Percentiles rank a stretch among this genome's conserved stretches.
phyloP scores from a whole-genome alignment of 2,113 vertebrate genomes.

The Petaurus breviceps region DNA sequence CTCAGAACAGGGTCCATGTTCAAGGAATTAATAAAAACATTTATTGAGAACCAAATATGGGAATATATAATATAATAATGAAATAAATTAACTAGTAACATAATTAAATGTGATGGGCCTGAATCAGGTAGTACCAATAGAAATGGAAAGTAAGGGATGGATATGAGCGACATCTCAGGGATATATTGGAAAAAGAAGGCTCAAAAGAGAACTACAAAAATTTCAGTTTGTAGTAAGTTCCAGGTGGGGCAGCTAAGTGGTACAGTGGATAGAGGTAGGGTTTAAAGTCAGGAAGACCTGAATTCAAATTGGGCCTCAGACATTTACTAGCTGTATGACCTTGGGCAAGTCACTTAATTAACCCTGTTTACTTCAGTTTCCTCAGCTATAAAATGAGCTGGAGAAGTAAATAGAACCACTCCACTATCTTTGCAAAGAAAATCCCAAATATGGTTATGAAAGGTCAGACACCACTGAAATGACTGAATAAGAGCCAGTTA shows the following conservation, averaged over 20 bases:
- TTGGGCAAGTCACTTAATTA: too few species aligned
- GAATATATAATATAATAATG: not conserved
- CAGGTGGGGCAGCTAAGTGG: too few species aligned
- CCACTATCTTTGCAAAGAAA: too few species aligned
- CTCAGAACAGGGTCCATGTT: not conserved
- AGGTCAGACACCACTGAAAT: not conserved
- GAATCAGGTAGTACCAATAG: not conserved
- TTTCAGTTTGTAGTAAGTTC: not conserved
- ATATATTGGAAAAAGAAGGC: not conserved
- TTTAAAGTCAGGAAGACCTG: not conserved
- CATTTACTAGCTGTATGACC: not conserved
- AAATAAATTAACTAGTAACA: not conserved
- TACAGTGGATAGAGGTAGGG: not conserved
- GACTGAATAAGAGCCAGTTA: not conserved
- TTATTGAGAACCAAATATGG: not conserved
- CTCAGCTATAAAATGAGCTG: too few species aligned
- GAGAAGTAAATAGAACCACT: too few species aligned
- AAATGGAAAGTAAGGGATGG: not conserved
- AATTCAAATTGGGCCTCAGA: not conserved
- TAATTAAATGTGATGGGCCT: not conserved
- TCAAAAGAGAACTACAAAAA: not conserved
- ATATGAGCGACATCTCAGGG: not conserved
- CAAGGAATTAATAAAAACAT: not conserved
- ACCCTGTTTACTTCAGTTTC: too few species aligned
- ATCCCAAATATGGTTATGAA: too few species aligned